These are phyloP conservation scores for Caloenas nicobarica DNA, from an alignment of 2,113 vertebrate species.

Conservation along the genomic window DNA sequence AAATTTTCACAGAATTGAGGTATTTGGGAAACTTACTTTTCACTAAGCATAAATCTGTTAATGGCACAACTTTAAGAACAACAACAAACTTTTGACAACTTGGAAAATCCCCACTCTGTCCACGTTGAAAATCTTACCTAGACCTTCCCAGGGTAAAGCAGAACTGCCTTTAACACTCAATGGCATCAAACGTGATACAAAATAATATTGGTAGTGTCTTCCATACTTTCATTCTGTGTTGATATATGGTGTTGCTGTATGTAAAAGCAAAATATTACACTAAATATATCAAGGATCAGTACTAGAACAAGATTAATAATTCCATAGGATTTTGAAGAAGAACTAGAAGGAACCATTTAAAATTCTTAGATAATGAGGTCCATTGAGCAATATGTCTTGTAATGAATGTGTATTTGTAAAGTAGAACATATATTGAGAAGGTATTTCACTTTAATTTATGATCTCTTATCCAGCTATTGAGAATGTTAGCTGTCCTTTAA, in stretches of 20 bases:
- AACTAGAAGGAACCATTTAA: neutral
- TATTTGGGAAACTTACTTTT: neutral
- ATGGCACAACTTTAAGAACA: neutral
- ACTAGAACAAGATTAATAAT: neutral
- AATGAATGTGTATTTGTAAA: neutral
- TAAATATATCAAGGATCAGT: neutral
- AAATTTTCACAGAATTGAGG: neutral
- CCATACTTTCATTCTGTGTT: neutral
- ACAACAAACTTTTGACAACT: neutral
- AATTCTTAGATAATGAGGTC: neutral
- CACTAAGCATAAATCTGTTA: neutral
- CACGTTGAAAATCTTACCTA: neutral
- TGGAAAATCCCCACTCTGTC: neutral
- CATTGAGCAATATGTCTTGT: neutral
- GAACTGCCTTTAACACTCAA: neutral
- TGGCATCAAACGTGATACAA: fast-evolving
- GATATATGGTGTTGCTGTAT: neutral
- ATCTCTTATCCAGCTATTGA: neutral
- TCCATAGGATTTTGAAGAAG: neutral
- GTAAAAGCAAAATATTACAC: neutral
- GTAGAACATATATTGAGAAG: neutral
- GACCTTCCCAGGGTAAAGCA: neutral
- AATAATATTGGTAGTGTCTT: neutral
- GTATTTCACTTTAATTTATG: neutral
- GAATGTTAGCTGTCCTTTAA: neutral